Evolutionary conservation across 2,113 vertebrate species (phyloP), one percentile per base, ranked within the genome.

Genomic region (Acanthisitta chloris): DNA sequence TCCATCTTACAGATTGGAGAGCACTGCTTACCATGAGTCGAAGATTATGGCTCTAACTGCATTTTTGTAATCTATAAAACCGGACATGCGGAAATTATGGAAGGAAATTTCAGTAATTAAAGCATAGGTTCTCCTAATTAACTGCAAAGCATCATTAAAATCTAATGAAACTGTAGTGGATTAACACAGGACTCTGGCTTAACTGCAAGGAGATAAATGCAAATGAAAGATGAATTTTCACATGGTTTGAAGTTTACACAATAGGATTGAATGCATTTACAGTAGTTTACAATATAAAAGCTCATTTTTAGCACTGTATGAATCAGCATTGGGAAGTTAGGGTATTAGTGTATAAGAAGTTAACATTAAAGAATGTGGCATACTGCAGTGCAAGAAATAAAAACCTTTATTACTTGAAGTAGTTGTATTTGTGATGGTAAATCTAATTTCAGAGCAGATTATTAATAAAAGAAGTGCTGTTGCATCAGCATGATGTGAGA

Each of bases 61-160:
- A 58, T 88, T 98, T 96, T 73, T 86, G 96, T 93, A 74, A 95
- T 92, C 95, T 95, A 88, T 97, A 97, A 96, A 98, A 92, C 80
- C 9, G 31, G 94, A 93, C 88, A 97, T 91, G 91, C 46, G 34
- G 95, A 97, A 97, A 97, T 25, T 69, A 67, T 80, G 87, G 79
- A 79, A 97, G 88, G 58, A 97, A 97, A 97, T 96, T 70, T 86
- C 85, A 90, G 87, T 97, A 97, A 97, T 87, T 93, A 94, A 93
- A 94, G 86, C 21, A 19, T 61, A 96, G 55, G 70, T 94, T 97
- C 88, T 95, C 82, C 94, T 97, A 96, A 97, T 97, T 97, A 96
- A 91, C 83, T 94, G 67, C 34, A 94, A 93, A 92, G 83, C 74
- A 89, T 88, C 89, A 88, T 96, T 97, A 97, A 96, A 97, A 96